Evolutionary conservation across 1,140 invertebrate species (phyloP), one percentile per base, ranked within the genome.

Genomic region (Leptinotarsa undecemlineata): DNA sequence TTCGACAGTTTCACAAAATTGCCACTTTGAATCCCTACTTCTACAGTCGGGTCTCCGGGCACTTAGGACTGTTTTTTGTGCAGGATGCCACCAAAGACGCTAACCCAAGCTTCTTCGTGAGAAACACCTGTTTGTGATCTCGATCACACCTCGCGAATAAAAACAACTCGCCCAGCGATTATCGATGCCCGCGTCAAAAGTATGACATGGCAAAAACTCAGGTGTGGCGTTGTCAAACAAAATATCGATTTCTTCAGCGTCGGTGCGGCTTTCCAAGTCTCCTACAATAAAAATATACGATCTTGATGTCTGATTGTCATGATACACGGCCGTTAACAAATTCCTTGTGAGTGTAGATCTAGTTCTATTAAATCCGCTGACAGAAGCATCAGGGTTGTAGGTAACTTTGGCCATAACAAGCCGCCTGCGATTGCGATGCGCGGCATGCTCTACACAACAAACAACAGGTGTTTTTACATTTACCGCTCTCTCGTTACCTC

Each of bases 391-490:
- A 67, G 79, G 81, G 77, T 79, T 78, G 77, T 76, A 79, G 81
- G 77, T 76, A 80, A 77, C 77, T 81, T 81, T 81, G 78, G 79
- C 67, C 77, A 80, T 81, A 82, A 82, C 81, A 79, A 82, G 81
- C 80, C 80, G 80, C 77, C 78, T 71, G 77, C 76, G 76, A 81
- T 82, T 81, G 79, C 81, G 75, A 82, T 82, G 76, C 81, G 76
- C 74, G 80, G 80, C 81, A 80, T 81, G 81, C 79, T 76, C 77
- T 72, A 33, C 47, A 73, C 71, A 74, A 77, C 77, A 76, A 78
- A 82, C 80, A 82, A 82, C 81, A 82, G 81, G 81, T 82, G 81
- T 82, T 82, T 82, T 82, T 81, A 75, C 73, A 75, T 74, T 70
- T 73, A 64, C 71, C 72, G 75, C 78, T 71, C 74, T 82, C 81